A percentile compares a stretch with the other conserved stretches of the same genome.
Conservation (phyloP, 1,140 invertebrate species). For the Bombus haemorrhoidalis region DNA sequence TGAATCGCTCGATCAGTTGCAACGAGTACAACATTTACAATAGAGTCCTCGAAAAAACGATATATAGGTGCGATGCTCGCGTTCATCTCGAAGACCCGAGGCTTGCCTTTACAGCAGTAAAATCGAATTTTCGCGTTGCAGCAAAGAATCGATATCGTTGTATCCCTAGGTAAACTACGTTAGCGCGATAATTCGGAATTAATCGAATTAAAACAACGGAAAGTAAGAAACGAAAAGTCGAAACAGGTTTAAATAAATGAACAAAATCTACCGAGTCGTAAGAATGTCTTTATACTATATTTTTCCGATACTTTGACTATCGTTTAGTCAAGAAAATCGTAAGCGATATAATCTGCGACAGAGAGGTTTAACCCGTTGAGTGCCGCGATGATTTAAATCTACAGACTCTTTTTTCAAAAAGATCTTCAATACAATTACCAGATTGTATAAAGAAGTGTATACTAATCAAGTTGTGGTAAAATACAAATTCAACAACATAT, state of each 20-base stretch:
- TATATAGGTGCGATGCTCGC: not conserved
- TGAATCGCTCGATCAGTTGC: not conserved
- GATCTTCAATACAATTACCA: too few relatives aligned
- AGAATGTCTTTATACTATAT: not conserved
- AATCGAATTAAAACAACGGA: not conserved
- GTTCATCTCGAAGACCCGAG: not conserved
- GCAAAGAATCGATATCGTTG: not conserved
- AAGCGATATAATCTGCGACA: not conserved
- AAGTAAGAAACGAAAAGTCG: not conserved
- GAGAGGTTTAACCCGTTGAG: not conserved
- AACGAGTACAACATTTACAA: not conserved
- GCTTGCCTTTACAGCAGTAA: not conserved
- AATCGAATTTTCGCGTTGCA: not conserved
- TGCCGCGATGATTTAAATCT: not conserved
- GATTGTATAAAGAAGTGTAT: too few relatives aligned
- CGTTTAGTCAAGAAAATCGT: not conserved
- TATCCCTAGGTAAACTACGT: constrained; percentile 1
- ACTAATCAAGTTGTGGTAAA: too few relatives aligned
- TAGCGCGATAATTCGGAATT: not conserved
- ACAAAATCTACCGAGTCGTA: not conserved
- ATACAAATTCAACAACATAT: too few relatives aligned
- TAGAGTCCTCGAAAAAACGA: not conserved
- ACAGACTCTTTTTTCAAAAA: too few relatives aligned
- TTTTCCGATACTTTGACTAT: not conserved
- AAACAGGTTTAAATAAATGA: not conserved